Evolutionary conservation across 2,797 vertebrate genomes (phyloP), one percentile per base, ranked within the genome.

Genomic region (Etheostoma perlongum): DNA sequence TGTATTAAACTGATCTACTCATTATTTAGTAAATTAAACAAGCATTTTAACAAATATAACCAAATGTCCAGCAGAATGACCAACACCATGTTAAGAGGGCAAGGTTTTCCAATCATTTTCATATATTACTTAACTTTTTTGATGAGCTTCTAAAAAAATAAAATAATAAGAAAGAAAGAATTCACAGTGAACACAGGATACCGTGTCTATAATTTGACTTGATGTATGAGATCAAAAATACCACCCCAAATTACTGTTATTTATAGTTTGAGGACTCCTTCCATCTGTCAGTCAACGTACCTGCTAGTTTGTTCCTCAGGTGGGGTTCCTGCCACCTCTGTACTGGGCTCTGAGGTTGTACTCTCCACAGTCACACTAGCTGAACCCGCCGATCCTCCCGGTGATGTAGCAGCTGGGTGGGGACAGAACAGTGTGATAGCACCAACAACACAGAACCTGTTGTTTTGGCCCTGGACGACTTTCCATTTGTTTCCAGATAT

Each of bases 281-380:
- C n/a, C 1, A 23, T 48, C 1, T 7, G 23, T 27, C 14, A n/a
- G 11, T 67, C 47, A 63, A 69, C 85, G 42, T 94, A 97, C 96
- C 96, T 96, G 81, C 91, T 86, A 33, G 94, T 93, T 2, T 81
- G 95, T 85, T 97, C 96, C 75, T 96, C 95, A 11, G 94, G 82
- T 23, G 88, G 88, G 47, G 92, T 91, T 68, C 87, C 90, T 54
- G 90, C 90, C 74, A 85, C 94, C 78, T 97, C 96, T 2, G 85
- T 86, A 9, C 2, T 69, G 62, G 94, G 93, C 73, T 93, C 95
- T 62, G 95, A 76, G n/a, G 88, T 54, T 19, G 90, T 59, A 0
- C 82, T 86, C 78, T 96, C 96, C 4, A 94, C 92, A 46, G 90
- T 93, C 67, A 92, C 91, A 68, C 84, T 67, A 42, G 92, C 79